Base-by-base conservation (phyloP, 2,888 invertebrate species). In the Orchesellides sinensis region DNA sequence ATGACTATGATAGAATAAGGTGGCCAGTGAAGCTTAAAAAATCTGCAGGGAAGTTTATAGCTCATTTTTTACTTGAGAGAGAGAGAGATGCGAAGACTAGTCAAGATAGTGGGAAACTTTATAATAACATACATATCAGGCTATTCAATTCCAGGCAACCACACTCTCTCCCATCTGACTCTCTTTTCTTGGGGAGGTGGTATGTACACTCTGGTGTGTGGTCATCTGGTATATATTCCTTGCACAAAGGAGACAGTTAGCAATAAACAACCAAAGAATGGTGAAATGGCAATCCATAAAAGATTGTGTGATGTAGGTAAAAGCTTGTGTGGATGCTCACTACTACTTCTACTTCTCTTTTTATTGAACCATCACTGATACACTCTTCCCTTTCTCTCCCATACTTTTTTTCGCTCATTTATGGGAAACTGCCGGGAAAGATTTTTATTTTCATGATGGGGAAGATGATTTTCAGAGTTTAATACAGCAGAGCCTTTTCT, bases 251-350 rank as follows among this genome's bases (percentile, higher is more conserved):
- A 59, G 74, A 74, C 75, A 75, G 82, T 69, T 69, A 75, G 82
- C 75, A 69, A 82, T 74, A 82, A 82, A 82, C 69, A 75, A 63
- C 35, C 25, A 27, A 75, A 82, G 19, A 54, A 69, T 61, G 70
- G 69, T 49, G 69, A 75, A 82, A 82, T 75, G 82, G 75, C 69
- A 82, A 69, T 68, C 75, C 68, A 74, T 68, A 82, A 82, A 75
- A 75, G 69, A 74, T 66, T 68, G 59, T 47, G 59, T 72, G 68
- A 74, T 32, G 75, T 82, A 80, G 66, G 56, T 40, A 45, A 29
- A 68, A 52, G 2, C 5, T 3, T 40, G 40, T 65, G 23, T 21
- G 32, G 40, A 63, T 56, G 68, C 21, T 61, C 56, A 61, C 52
- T 63, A 65, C 63, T 29, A 59, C 19, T 54, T 40, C 66, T 75